Evolutionary conservation across 2,888 invertebrate species (phyloP), one percentile per base, ranked within the genome.

Genomic region (Yponomeuta evonymella): DNA sequence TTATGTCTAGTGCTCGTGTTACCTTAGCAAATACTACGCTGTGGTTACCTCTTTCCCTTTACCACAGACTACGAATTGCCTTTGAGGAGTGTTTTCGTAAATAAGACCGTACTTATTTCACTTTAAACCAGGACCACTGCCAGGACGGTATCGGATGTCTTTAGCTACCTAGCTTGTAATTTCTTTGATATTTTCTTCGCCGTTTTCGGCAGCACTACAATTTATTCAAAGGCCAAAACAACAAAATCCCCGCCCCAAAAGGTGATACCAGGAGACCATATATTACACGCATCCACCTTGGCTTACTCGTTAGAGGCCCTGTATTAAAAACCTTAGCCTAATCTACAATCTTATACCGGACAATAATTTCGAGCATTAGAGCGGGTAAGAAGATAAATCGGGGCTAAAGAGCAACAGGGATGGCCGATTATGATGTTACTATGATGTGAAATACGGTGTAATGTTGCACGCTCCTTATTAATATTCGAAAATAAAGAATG

Each of bases 401-500:
- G 76, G 71, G 65, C 43, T 64, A 71, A 58, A 15, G 84, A 73
- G 71, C 29, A 78, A 86, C 73, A 69, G 78, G 74, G 84, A 85
- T 3, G 72, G 71, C 75, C 74, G 73, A 80, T 78, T 78, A 79
- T 83, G 82, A 87, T 85, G 83, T 88, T 86, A 81, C 86, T 82
- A 70, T 81, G 83, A 86, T 85, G 88, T 89, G 88, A 90, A 87
- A 89, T 89, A 89, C 89, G 85, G 87, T 85, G 87, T 90, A 90
- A 88, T 88, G 88, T 81, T 87, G 87, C 87, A 85, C 85, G 85
- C 86, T 88, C 83, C 88, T 89, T 90, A 89, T 89, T 90, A 90
- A 90, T 89, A 90, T 90, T 89, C 88, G 82, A 89, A 89, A 90
- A 89, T 88, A 89, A 90, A 90, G 86, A 90, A 90, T 89, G 85